Conservation (phyloP, 1,140 invertebrate genomes). For the Drosophila parvula region DNA sequence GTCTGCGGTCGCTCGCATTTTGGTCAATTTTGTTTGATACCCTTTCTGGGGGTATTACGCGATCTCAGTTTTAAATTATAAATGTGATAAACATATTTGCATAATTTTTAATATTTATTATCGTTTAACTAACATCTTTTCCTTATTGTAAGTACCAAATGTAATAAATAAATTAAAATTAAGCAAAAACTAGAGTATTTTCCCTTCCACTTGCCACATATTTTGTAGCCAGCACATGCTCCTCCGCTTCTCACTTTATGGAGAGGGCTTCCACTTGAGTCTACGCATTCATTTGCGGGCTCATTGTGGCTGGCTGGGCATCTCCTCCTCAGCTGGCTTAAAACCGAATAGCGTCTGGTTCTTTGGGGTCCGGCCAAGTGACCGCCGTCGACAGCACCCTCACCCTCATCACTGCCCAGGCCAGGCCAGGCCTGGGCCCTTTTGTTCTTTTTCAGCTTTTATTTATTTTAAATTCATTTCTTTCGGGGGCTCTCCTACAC, state of each 20-base stretch:
- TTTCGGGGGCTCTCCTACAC: conserved; percentile 61
- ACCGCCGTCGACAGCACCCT: conserved; percentile 65
- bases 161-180: background rate
- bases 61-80: background rate
- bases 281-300: conserved; percentile 80
- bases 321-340: conserved; percentile 15
- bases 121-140: background rate
- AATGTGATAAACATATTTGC: background rate
- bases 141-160: no score
- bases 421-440: conserved; percentile 33
- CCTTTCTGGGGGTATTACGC: conserved; percentile 4
- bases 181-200: conserved; percentile 18
- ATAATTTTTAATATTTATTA: background rate
- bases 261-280: conserved; percentile 60
- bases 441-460: conserved; percentile 76
- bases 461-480: conserved; percentile 81
- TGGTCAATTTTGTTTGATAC: conserved; percentile 68
- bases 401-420: conserved; percentile 55
- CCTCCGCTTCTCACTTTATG: conserved; percentile 1
- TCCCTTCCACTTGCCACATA: background rate
- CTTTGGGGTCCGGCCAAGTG: conserved; percentile 43
- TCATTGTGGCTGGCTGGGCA: conserved; percentile 70
- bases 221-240: background rate
- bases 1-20: conserved; percentile 80
- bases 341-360: conserved; percentile 16